Base-by-base conservation (phyloP, 2,113 vertebrate species). In the Thomomys bottae region DNA sequence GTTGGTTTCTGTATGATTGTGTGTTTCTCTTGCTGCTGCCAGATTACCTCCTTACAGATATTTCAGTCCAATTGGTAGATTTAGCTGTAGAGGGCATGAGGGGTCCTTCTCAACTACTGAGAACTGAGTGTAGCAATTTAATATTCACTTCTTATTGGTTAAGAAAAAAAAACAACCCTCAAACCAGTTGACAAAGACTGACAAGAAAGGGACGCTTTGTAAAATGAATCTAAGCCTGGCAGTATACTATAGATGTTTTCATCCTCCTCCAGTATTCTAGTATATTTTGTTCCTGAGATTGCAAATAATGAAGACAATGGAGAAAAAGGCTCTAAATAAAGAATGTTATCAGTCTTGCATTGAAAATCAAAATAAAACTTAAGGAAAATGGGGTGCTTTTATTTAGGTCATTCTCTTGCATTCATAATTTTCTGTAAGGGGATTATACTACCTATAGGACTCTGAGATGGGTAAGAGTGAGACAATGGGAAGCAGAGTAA, bases 351-450 rank as follows among this genome's bases (percentile, higher is more conserved):
- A 87, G 81, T 45, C 84, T 87, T 87, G 90, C 89, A 42, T 63
- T 72, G 79, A 14, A 76, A 95, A 96, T 89, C 96, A 70, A 95
- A 93, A 96, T 82, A 92, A 93, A 96, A 96, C 18, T 78, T 84
- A 32, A 85, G 71, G 78, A 83, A 93, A 97, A 23, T 38, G 23
- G 14, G 7, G 32, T 92, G 76, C 42, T 79, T 91, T 93, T 26
- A 38, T 88, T 87, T 40, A n/a, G 9, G 95, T 95, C 91, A 61
- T 94, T 83, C n/a, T 93, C 63, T 92, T 86, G 77, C 18, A 87
- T 90, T 95, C 76, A 83, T 79, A 36, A 66, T 90, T 82, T 76
- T 73, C 64, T 21, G 30, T 66, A 89, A 96, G 5, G 9, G 85
- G 71, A 93, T 82, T 54, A 61, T n/a, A 87, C 30, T 93, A 87